phyloP scores from a whole-genome alignment of 2,797 vertebrate species.

The Neoniphon sammara region DNA sequence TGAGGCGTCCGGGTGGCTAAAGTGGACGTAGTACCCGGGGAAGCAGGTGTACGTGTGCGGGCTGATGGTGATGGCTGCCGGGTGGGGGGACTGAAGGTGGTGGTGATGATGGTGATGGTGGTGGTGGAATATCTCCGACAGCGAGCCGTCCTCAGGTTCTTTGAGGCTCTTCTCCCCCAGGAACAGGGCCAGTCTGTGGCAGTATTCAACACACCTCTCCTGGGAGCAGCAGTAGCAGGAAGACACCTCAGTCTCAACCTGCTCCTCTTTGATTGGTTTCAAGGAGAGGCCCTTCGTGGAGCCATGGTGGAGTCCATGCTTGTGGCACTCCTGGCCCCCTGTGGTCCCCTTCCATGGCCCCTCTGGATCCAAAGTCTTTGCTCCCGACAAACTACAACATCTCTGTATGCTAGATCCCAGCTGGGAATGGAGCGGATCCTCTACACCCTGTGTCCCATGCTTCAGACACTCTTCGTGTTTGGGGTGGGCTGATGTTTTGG shows the following conservation, averaged over 20 bases:
- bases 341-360: slow-evolving; percentile 70
- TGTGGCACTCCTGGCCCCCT: slow-evolving; percentile 75
- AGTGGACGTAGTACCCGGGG: slow-evolving; percentile 85
- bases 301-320: slow-evolving; percentile 73
- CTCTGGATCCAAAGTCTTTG: slow-evolving; percentile 71
- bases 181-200: slow-evolving; percentile 92
- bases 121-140: slow-evolving; percentile 87
- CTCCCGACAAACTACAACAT: slow-evolving; percentile 78
- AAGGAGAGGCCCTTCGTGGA: slow-evolving; percentile 79
- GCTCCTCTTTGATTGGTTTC: slow-evolving; percentile 85
- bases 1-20: slow-evolving; percentile 79
- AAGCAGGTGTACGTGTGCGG: slow-evolving; percentile 83
- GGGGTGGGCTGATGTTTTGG: slow-evolving; percentile 63
- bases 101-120: slow-evolving; percentile 80
- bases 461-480: slow-evolving; percentile 74
- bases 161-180: slow-evolving; percentile 91
- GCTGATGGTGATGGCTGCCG: slow-evolving; percentile 77
- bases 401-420: slow-evolving; percentile 57
- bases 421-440: slow-evolving; percentile 49
- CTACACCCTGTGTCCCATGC: slow-evolving; percentile 69
- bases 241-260: slow-evolving; percentile 80
- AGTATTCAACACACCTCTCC: slow-evolving; percentile 88
- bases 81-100: slow-evolving; percentile 84
- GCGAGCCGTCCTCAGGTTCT: slow-evolving; percentile 86
- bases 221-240: slow-evolving; percentile 87